Evolutionary conservation across 2,888 invertebrate genomes (phyloP), one percentile per base, ranked within the genome.

Genomic region (Temnothorax rugatulus): DNA sequence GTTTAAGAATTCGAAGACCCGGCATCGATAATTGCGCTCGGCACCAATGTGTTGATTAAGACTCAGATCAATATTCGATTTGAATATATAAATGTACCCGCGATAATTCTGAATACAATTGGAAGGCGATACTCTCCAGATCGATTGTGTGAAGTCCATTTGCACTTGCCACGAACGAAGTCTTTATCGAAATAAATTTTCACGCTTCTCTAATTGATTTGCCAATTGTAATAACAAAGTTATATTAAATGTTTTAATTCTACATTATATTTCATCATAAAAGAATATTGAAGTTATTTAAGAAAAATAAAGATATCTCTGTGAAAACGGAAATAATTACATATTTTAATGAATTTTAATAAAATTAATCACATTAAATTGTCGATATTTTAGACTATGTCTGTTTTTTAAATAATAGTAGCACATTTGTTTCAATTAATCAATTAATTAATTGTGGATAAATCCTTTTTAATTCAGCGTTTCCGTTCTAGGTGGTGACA

Each of bases 101-200:
- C n/a, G 52, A 25, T 54, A 41, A 77, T 34, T 69, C 44, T 34
- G 29, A 54, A 68, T 25, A 41, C 34, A 25, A 77, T 69, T 69
- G 25, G 7, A 54, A 77, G 54, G 25, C n/a, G 68, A 77, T 68
- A 68, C n/a, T 18, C 5, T 4, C 2, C 44, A 76, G 47, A 64
- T 76, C 29, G 34, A 47, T 47, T 68, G 66, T 29, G 47, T 11
- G 41, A 66, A 47, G 25, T 66, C 9, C 25, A 47, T 52, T 21
- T 52, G 47, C 63, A 18, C 18, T 41, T 75, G 34, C 18, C 64
- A 11, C 34, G 21, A 34, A 44, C 59, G 4, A 41, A 75, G 34
- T 76, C 64, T 76, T 64, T 76, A 64, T 34, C 44, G 15, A 75
- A 64, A 76, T 76, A 2, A 47, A 64, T 38, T 64, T 76, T 15